These are phyloP conservation scores for Macropodus opercularis DNA, from an alignment of 2,797 vertebrate genomes.

Conservation along the genomic window DNA sequence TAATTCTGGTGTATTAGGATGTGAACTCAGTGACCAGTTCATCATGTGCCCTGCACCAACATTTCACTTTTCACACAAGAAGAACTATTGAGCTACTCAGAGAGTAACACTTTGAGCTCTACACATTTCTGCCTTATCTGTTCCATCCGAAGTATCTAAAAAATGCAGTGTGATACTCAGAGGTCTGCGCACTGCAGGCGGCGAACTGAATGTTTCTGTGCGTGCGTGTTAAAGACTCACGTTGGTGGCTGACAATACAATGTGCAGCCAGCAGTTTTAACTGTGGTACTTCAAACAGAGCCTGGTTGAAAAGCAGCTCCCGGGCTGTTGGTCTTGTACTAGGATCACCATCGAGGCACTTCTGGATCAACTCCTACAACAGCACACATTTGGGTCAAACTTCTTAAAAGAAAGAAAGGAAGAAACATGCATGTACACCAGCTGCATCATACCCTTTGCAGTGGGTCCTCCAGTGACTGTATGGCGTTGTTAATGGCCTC, in stretches of 20 bases:
- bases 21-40: background rate
- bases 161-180: no score
- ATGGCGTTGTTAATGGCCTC: constrained; percentile 96
- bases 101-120: no score
- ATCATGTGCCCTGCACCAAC: no score
- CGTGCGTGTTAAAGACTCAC: constrained; percentile 80
- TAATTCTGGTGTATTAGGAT: background rate
- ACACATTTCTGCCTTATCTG: no score
- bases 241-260: constrained; percentile 94
- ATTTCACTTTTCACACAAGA: no score
- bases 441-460: constrained; percentile 88
- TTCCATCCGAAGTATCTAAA: no score
- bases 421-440: background rate
- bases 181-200: no score
- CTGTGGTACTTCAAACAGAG: constrained; percentile 95
- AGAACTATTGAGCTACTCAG: no score
- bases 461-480: constrained; percentile 92
- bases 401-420: background rate
- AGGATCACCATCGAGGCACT: constrained; percentile 91
- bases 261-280: constrained; percentile 95
- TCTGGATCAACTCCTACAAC: constrained; percentile 94
- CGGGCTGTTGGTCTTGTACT: constrained; percentile 89
- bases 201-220: background rate
- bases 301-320: constrained; percentile 95
- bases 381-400: constrained; percentile 31